Evolutionary conservation across 2,113 vertebrate species (phyloP).

Genomic region (Tretioscincus oriximinensis): DNA sequence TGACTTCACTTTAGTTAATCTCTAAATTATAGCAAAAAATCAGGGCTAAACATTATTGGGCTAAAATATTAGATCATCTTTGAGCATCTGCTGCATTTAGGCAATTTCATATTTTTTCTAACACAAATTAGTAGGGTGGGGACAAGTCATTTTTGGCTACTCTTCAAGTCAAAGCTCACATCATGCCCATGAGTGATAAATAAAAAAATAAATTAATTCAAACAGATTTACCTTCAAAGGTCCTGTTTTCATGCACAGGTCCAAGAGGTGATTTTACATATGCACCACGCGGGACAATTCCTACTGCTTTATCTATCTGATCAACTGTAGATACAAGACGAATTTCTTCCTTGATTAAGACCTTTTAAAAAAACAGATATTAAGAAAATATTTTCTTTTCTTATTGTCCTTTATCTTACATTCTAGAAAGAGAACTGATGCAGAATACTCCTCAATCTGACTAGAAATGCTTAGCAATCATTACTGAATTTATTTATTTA

Average conservation of each 20-base stretch:
- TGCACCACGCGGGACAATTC: slow-evolving; percentile 85
- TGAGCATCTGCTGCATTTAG: too few species aligned
- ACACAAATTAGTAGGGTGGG: too few species aligned
- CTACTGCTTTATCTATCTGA: slow-evolving; percentile 83
- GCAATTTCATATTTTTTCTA: too few species aligned
- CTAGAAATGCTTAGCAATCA: not conserved
- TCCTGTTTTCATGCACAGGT: slow-evolving; percentile 80
- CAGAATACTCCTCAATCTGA: not conserved
- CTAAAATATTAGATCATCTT: too few species aligned
- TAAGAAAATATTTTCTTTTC: not conserved
- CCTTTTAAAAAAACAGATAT: slow-evolving; percentile 41
- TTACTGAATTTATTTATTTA: too few species aligned
- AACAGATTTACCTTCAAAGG: slow-evolving; percentile 83
- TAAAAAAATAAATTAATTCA: not conserved
- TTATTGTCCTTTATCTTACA: slow-evolving; percentile 1
- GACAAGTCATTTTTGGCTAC: too few species aligned
- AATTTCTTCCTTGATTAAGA: slow-evolving; percentile 82
- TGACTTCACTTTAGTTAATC: too few species aligned
- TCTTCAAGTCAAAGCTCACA: too few species aligned
- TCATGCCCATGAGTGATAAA: too few species aligned
- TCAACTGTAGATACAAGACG: slow-evolving; percentile 81
- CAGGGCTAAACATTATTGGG: too few species aligned
- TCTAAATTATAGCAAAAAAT: too few species aligned
- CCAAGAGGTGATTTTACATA: slow-evolving; percentile 82
- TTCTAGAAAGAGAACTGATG: slow-evolving; percentile 35